phyloP scores from a whole-genome alignment of 2,888 invertebrate genomes.

The Pocota personata region DNA sequence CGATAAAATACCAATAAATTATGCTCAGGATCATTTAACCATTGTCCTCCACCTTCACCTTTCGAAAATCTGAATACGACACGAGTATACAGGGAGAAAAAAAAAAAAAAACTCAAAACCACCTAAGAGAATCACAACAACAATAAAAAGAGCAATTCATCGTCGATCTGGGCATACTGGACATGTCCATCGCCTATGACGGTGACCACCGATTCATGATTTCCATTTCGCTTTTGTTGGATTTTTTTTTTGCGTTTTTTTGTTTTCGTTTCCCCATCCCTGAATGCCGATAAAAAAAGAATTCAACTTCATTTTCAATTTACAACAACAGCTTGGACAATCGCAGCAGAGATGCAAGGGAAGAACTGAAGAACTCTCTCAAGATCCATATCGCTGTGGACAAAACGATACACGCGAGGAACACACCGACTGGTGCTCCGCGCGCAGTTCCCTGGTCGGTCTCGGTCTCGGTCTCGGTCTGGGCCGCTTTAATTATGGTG shows the following conservation, averaged over 20 bases:
- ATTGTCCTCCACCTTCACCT: constrained; percentile 66
- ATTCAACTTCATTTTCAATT: constrained; percentile 59
- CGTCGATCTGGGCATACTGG: constrained; percentile 21
- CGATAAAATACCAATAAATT: constrained; percentile 65
- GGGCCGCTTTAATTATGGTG: constrained; percentile 73
- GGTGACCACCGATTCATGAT: constrained; percentile 55
- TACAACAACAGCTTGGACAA: constrained; percentile 15
- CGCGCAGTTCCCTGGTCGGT: no score
- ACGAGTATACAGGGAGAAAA: no score
- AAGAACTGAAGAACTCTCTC: constrained; percentile 17
- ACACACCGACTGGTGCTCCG: constrained; percentile 64
- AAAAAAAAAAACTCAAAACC: not conserved
- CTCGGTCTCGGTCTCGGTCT: constrained; percentile 32
- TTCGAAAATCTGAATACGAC: constrained; percentile 59
- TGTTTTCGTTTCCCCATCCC: not conserved
- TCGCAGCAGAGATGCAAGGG: not conserved
- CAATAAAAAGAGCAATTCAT: constrained; percentile 59
- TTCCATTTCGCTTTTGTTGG: constrained; percentile 64
- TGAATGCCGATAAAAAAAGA: not conserved
- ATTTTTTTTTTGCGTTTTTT: constrained; percentile 24
- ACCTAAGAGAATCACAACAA: constrained; percentile 33
- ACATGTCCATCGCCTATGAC: constrained; percentile 58
- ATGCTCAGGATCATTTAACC: constrained; percentile 59
- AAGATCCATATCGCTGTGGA: constrained; percentile 67
- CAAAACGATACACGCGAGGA: constrained; percentile 71